Conservation (phyloP, 2,113 vertebrate genomes). For the Procavia capensis region DNA sequence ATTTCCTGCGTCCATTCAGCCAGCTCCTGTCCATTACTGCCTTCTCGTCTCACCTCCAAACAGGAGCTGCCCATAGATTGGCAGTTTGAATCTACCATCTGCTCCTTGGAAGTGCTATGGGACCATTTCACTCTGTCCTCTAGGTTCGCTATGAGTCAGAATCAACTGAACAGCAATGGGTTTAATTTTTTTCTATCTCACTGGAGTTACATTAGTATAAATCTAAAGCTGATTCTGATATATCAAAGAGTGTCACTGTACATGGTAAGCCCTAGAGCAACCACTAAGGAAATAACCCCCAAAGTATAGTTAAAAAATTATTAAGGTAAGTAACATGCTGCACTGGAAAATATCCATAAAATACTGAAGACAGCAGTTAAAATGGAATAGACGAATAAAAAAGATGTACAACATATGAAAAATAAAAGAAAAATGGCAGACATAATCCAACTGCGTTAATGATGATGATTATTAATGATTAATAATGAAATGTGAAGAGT, state of each 20-base stretch:
- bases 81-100: no score
- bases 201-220: constrained; percentile 21
- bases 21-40: no score
- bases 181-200: background rate
- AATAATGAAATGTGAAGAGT: constrained; percentile 1
- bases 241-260: background rate
- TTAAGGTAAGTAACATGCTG: constrained; percentile 19
- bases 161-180: no score
- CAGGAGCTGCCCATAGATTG: no score
- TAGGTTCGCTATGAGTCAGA: no score
- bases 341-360: background rate
- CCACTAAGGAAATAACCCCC: no score
- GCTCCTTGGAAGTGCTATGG: no score
- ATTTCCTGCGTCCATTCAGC: no score
- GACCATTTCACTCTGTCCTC: no score
- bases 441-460: background rate
- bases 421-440: background rate
- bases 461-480: no score
- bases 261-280: background rate
- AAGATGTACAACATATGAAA: background rate
- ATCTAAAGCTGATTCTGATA: constrained; percentile 33
- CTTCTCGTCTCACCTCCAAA: no score
- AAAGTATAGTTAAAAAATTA: background rate
- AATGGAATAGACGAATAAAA: background rate
- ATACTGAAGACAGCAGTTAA: background rate